phyloP scores from a whole-genome alignment of 2,888 invertebrate genomes.

The Drosophila koepferae region DNA sequence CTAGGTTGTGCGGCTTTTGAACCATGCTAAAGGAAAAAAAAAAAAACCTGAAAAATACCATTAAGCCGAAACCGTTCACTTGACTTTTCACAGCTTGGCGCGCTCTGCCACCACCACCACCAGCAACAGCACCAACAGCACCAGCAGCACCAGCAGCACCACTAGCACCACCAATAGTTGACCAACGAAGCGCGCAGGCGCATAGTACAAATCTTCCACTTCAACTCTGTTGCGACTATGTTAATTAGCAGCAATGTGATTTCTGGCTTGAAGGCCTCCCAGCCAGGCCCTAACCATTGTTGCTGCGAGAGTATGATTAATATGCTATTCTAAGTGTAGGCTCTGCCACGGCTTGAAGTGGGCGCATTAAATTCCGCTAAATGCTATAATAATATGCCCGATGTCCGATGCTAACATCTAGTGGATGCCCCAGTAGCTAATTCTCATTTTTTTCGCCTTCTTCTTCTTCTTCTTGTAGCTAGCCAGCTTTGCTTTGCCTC shows the following conservation, averaged over 20 bases:
- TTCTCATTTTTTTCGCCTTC: slow-evolving; percentile 1
- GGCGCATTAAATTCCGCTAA: slow-evolving; percentile 81
- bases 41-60: slow-evolving; percentile 58
- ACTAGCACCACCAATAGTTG: slow-evolving; percentile 40
- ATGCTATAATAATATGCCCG: slow-evolving; percentile 78
- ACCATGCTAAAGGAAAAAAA: slow-evolving; percentile 37
- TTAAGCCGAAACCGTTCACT: slow-evolving; percentile 74
- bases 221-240: slow-evolving; percentile 62
- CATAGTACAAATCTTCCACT: slow-evolving; percentile 60
- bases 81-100: slow-evolving; percentile 76
- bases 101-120: slow-evolving; percentile 54
- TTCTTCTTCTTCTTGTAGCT: not conserved
- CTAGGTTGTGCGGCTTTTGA: slow-evolving; percentile 66
- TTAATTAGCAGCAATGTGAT: slow-evolving; percentile 80
- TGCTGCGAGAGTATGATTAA: slow-evolving; percentile 80
- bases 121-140: slow-evolving; percentile 23
- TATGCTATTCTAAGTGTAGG: slow-evolving; percentile 59
- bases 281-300: slow-evolving; percentile 26
- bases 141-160: slow-evolving; percentile 14
- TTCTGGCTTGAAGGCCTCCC: slow-evolving; percentile 71
- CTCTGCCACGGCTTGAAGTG: slow-evolving; percentile 40
- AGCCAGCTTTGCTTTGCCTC: slow-evolving; percentile 1
- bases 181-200: slow-evolving; percentile 78
- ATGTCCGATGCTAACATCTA: slow-evolving; percentile 17
- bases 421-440: slow-evolving; percentile 6